A percentile compares a stretch with the other conserved stretches of the same genome.
These are phyloP conservation scores for Aulostomus chinensis DNA, from an alignment of 2,797 vertebrate species.

Conservation along the genomic window DNA sequence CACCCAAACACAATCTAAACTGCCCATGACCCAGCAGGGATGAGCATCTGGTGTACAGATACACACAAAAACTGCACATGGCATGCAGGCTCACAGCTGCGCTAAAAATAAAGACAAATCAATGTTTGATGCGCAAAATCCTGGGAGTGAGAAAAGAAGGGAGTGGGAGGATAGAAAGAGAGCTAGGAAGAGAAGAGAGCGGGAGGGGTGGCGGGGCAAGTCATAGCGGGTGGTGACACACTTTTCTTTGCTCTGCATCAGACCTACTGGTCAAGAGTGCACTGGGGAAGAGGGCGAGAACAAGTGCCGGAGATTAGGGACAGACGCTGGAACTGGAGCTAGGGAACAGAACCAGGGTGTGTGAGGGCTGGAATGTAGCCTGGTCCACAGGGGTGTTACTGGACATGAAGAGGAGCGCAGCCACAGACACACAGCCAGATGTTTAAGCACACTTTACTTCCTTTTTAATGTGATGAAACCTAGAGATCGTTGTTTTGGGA, in stretches of 20 bases:
- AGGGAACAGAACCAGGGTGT: constrained; percentile 1
- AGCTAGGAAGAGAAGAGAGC: constrained; percentile 30
- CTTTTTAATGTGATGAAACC: constrained; percentile 1
- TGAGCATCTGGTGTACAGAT: constrained; percentile 28
- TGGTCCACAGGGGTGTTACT: constrained; percentile 15
- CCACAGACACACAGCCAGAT: constrained; percentile 19
- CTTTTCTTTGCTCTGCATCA: constrained; percentile 69
- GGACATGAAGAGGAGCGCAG: background rate
- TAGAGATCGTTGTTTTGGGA: constrained; percentile 1
- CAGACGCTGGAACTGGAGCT: constrained; percentile 19
- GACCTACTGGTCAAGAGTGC: constrained; percentile 65
- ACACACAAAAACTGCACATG: constrained; percentile 15
- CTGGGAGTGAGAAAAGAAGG: constrained; percentile 50
- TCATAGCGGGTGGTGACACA: constrained; percentile 72
- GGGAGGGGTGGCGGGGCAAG: constrained; percentile 63
- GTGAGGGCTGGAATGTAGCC: constrained; percentile 20
- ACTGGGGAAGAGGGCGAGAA: constrained; percentile 58
- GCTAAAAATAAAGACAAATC: constrained; percentile 71
- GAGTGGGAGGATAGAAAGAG: constrained; percentile 48
- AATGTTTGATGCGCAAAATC: constrained; percentile 65
- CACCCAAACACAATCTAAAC: constrained; percentile 46
- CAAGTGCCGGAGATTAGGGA: constrained; percentile 26
- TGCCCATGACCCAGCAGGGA: constrained; percentile 18
- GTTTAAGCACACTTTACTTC: constrained; percentile 1
- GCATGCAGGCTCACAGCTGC: constrained; percentile 42